Evolutionary conservation across 2,888 invertebrate genomes (phyloP), one percentile per base, ranked within the genome.

Genomic region (Drosophila anomelani): DNA sequence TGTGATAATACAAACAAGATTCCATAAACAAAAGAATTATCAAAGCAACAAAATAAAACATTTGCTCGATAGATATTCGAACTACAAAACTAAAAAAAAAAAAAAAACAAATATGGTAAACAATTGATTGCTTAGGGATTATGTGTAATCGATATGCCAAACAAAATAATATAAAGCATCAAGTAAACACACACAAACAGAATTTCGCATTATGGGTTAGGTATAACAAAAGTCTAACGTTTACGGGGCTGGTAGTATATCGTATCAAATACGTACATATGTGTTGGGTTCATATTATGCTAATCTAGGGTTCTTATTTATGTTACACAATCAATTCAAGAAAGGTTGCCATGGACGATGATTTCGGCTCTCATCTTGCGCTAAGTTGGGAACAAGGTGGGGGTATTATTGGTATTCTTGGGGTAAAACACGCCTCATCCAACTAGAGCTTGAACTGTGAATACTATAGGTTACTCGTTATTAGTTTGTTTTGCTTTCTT

Each of bases 121-220:
- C 55, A 55, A 29, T 17, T 34, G 36, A 15, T 29, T 54, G 39
- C 39, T 54, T 46, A 55, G 34, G 20, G 39, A 49, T 64, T 43
- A 32, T 34, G 60, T 41, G 53, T 51, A 36, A 36, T 70, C 26
- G 44, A 57, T 71, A 56, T 41, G 56, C 53, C 51, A 63, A 73
- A 56, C 41, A 38, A 75, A 56, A 73, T 81, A 67, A 63, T 56
- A 79, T 29, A 76, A 81, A 81, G 74, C 71, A 60, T 55, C 29
- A 81, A 78, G 49, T 67, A 82, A 77, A 72, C 64, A 72, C 46
- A 69, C 17, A 69, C 17, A 73, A 57, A 29, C 51, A 77, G 17
- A 58, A 47, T 36, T 36, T 43, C 12, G 49, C 61, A 68, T 62
- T 49, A 57, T 47, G 59, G 43, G 39, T 60, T 78, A 76, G 36